phyloP scores from a whole-genome alignment of 2,797 vertebrate species.

The Scyliorhinus canicula region DNA sequence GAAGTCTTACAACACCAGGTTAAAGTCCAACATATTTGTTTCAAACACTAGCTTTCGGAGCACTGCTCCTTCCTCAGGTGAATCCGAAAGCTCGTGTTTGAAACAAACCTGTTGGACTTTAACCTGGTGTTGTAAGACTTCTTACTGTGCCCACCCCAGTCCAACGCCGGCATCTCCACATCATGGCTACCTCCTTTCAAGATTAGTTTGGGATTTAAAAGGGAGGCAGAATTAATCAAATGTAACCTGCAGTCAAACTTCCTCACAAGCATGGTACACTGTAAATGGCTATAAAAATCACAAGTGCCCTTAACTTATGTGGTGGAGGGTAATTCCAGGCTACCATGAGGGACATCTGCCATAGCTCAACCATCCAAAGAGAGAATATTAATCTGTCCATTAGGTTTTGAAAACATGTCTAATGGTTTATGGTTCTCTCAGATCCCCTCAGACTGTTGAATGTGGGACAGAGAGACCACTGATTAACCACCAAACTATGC shows the following conservation, averaged over 20 bases:
- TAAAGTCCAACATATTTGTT: no score
- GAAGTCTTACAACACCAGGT: no score
- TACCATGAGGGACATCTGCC: neutral
- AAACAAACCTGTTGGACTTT: no score
- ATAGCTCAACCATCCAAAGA: neutral
- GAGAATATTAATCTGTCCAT: neutral
- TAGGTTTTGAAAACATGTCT: neutral
- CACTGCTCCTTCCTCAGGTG: no score
- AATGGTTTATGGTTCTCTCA: neutral
- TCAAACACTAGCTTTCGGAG: no score
- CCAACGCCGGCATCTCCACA: no score
- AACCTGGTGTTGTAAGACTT: no score
- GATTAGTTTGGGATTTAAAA: no score
- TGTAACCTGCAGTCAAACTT: neutral
- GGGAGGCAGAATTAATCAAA: neutral
- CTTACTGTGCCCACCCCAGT: no score
- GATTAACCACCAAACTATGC: neutral
- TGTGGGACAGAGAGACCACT: neutral
- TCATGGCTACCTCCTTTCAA: no score
- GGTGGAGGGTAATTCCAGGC: neutral
- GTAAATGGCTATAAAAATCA: neutral
- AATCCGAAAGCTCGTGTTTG: no score
- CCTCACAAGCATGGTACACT: neutral
- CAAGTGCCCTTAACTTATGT: neutral
- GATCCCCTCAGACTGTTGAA: neutral